A percentile compares a stretch with the other conserved stretches of the same genome.
phyloP scores from a whole-genome alignment of 2,797 vertebrate species.

The Falco rusticolus region DNA sequence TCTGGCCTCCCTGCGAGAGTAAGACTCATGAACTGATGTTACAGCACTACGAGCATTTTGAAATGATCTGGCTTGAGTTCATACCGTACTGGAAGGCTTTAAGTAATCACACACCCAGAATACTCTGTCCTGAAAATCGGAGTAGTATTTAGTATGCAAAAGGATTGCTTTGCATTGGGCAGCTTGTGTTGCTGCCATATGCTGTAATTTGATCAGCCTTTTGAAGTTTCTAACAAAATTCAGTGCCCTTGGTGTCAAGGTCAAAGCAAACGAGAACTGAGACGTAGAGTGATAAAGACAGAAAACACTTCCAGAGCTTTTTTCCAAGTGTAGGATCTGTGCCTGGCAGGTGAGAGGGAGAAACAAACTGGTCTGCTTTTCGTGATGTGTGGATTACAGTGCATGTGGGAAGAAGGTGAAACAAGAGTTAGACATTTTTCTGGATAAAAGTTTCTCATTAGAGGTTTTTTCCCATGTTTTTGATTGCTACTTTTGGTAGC shows the following conservation, averaged over 20 bases:
- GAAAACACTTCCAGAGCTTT: not conserved
- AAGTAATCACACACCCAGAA: not conserved
- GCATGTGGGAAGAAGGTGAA: not conserved
- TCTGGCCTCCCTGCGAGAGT: not conserved
- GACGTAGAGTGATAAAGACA: not conserved
- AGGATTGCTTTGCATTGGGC: not conserved
- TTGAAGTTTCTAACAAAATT: not conserved
- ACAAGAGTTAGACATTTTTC: not conserved
- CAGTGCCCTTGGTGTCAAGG: not conserved
- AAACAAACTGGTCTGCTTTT: not conserved
- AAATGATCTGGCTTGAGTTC: not conserved
- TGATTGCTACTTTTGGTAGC: not conserved
- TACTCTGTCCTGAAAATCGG: not conserved
- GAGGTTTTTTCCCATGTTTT: not conserved
- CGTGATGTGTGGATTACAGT: not conserved
- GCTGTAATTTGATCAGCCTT: conserved; percentile 2
- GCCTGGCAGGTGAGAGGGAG: not conserved
- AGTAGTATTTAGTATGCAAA: not conserved
- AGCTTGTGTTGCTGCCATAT: not conserved
- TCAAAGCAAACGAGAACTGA: not conserved
- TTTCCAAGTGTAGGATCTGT: not conserved
- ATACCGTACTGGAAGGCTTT: not conserved
- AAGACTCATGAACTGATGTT: not conserved
- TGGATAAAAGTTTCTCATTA: not conserved
- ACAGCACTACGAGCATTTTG: not conserved